A percentile compares a stretch with the other conserved stretches of the same genome.
Evolutionary conservation across 2,113 vertebrate genomes (phyloP).

Genomic region (Camarhynchus parvulus): DNA sequence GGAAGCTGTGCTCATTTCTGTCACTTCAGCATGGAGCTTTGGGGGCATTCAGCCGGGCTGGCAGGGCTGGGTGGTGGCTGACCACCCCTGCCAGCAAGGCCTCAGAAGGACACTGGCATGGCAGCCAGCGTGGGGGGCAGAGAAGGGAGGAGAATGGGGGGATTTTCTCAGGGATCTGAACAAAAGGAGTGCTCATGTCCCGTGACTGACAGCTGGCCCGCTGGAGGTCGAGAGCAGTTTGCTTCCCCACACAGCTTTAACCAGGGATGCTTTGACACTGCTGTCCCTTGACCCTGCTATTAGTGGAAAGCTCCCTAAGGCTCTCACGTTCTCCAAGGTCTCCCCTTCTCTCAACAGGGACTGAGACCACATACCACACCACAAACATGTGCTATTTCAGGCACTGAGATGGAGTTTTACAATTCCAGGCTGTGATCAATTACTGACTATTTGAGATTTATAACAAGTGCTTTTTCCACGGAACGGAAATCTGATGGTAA

Average conservation of each 20-base stretch:
- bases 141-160: not conserved
- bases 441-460: constrained; percentile 35
- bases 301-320: constrained; percentile 57
- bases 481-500: not conserved
- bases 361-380: constrained; percentile 67
- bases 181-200: not conserved
- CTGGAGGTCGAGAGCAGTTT: constrained; percentile 25
- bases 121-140: not conserved
- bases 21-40: not conserved
- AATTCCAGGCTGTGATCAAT: constrained; percentile 38
- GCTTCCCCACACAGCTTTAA: constrained; percentile 55
- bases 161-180: not conserved
- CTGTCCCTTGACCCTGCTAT: constrained; percentile 59
- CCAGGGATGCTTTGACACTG: not conserved
- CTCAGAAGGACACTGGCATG: not conserved
- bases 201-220: not conserved
- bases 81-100: not conserved
- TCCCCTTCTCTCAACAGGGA: constrained; percentile 60
- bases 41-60: not conserved
- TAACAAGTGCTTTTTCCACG: constrained; percentile 5
- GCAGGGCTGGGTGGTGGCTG: not conserved
- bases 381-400: constrained; percentile 63
- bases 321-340: constrained; percentile 69
- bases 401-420: constrained; percentile 11
- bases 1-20: not conserved